Evolutionary conservation across 2,797 vertebrate species (phyloP), one percentile per base, ranked within the genome.

Genomic region (Coilia nasus): DNA sequence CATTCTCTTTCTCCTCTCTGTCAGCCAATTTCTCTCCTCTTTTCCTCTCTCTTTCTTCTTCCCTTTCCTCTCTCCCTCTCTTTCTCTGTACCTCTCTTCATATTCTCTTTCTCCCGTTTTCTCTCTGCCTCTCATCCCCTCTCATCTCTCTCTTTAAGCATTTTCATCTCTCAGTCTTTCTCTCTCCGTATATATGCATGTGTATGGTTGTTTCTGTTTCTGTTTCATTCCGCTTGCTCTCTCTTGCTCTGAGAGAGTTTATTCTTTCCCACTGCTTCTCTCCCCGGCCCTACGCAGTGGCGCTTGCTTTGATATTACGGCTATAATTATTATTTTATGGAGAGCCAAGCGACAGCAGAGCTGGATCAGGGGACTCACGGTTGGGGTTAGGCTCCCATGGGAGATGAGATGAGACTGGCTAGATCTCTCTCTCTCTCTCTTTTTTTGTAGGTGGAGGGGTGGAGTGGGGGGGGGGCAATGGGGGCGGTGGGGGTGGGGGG

Each of bases 271-370:
- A 19, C 71, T 78, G 15, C 71, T 21, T 21, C 71, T 21, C 71
- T 78, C 71, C 71, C 71, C 14, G 35, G 41, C 50, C 64, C 81
- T 35, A 31, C 28, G 81, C 84, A 83, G 64, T n/a, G n/a, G n/a
- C n/a, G n/a, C 81, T 71, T 82, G 85, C 83, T 85, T 88, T 87
- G 88, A 86, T 89, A 87, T 87, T 88, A 85, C 85, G 82, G 83
- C 17, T 85, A 85, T 83, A 84, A 85, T 90, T 86, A 89, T 90
- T 89, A 90, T 89, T 91, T 89, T 87, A 85, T 81, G 88, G 89
- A 89, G 86, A 67, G 85, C 59, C 82, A 14, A 83, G 83, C 88
- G 91, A 91, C 81, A 85, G 57, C 35, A 78, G 35, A 44, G 71
- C 17, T 62, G 80, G 82, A 87, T 87, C 21, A 81, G 85, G 83